Evolutionary conservation across 2,797 vertebrate genomes (phyloP).

Genomic region (Dermochelys coriacea): DNA sequence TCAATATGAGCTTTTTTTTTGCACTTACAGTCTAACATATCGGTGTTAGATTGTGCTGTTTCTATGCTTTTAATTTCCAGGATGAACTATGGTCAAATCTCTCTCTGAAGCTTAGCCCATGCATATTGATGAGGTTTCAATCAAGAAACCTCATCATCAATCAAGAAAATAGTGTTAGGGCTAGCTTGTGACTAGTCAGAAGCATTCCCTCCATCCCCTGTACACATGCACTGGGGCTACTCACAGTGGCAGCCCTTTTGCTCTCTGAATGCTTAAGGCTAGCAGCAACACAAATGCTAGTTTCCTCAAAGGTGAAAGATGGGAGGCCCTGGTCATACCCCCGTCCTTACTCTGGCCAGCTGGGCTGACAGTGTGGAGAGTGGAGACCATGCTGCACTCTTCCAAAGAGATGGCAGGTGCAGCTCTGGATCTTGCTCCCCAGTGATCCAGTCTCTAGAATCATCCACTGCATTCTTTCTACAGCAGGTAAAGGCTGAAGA

Average conservation of each 20-base stretch:
- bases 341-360: background rate
- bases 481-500: slow-evolving; percentile 23
- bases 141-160: fast-evolving
- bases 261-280: background rate
- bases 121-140: background rate
- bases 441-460: background rate
- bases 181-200: background rate
- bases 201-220: background rate
- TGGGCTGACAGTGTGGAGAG: fast-evolving
- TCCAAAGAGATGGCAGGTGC: background rate
- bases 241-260: background rate
- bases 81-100: background rate
- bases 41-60: background rate
- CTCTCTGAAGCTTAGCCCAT: background rate
- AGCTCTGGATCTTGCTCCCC: background rate
- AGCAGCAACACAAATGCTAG: background rate
- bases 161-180: fast-evolving
- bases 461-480: background rate
- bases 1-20: background rate
- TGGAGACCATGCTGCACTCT: background rate
- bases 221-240: background rate
- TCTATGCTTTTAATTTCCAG: background rate
- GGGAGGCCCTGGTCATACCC: background rate
- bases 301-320: background rate
- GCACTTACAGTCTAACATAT: background rate